Evolutionary conservation across 2,113 vertebrate species (phyloP).

Genomic region (Serranochromis macrocephalus): DNA sequence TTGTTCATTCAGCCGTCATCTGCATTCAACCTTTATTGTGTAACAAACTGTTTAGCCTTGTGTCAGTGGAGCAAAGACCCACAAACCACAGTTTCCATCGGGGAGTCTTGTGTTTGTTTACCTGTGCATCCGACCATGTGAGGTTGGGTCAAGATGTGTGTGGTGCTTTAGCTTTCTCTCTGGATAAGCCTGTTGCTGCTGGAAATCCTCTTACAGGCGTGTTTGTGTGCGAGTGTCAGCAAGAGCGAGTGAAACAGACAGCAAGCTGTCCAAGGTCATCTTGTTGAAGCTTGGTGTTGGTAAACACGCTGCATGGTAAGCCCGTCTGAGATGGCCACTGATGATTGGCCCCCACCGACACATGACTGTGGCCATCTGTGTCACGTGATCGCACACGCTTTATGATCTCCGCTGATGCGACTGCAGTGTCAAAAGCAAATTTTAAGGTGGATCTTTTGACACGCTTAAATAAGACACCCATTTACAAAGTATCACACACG

Average conservation of each 20-base stretch:
- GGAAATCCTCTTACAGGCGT: slow-evolving; percentile 60
- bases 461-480: slow-evolving; percentile 18
- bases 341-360: slow-evolving; percentile 15
- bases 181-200: slow-evolving; percentile 39
- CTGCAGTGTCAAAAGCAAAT: slow-evolving; percentile 4
- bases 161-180: slow-evolving; percentile 11
- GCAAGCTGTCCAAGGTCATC: slow-evolving; percentile 53
- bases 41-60: neutral
- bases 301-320: slow-evolving; percentile 62
- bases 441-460: neutral
- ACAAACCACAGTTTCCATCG: neutral
- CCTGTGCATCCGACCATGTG: neutral
- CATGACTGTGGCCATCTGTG: neutral
- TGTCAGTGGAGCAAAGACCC: neutral
- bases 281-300: slow-evolving; percentile 49
- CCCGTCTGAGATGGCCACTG: slow-evolving; percentile 43
- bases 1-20: neutral
- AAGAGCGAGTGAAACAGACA: neutral
- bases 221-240: neutral
- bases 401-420: neutral
- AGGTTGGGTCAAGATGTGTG: slow-evolving; percentile 30
- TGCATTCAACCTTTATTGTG: neutral
- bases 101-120: neutral
- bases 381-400: neutral
- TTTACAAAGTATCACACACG: slow-evolving; percentile 7